These are phyloP conservation scores for Cataglyphis rosenhaueri DNA, from an alignment of 2,888 invertebrate genomes.

Conservation along the genomic window DNA sequence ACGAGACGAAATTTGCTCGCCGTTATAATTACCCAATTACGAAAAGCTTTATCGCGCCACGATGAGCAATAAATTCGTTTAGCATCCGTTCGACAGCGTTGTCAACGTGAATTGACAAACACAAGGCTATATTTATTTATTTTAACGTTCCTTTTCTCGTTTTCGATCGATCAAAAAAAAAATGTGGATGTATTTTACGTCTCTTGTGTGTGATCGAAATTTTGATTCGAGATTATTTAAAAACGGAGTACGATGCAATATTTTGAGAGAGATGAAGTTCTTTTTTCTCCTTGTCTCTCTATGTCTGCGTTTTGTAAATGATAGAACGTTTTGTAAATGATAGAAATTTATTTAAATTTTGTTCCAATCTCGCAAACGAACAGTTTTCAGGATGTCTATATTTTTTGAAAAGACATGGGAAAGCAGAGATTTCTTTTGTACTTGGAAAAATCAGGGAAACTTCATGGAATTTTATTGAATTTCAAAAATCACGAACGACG, in stretches of 20 bases:
- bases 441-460: no score
- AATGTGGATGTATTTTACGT: neutral
- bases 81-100: neutral
- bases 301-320: no score
- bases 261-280: neutral
- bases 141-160: neutral
- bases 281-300: neutral
- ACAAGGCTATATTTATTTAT: constrained; percentile 16
- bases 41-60: neutral
- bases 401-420: no score
- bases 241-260: neutral
- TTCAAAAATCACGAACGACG: neutral
- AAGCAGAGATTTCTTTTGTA: no score
- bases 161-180: no score
- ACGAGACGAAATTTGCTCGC: neutral
- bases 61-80: neutral
- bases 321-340: no score
- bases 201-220: neutral
- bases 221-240: neutral
- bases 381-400: no score
- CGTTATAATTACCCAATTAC: neutral
- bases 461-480: neutral
- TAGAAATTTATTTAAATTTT: no score
- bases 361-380: no score
- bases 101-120: constrained; percentile 1